Percentiles rank a stretch among this genome's conserved stretches.
These are phyloP conservation scores for Crossaster papposus DNA, from an alignment of 53 echinoderm and acorn worm genomes.

Conservation along the genomic window DNA sequence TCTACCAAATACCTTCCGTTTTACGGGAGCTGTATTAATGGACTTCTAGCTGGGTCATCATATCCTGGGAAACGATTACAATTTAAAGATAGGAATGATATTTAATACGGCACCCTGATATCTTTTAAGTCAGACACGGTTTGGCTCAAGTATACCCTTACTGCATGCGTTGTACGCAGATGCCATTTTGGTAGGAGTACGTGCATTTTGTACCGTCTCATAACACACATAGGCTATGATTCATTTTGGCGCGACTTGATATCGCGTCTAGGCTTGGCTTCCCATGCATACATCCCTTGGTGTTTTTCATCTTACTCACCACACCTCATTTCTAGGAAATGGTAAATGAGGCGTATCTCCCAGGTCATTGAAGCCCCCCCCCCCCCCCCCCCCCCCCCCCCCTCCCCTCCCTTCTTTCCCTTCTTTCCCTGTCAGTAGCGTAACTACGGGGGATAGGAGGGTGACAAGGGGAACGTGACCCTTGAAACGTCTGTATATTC, in stretches of 20 bases:
- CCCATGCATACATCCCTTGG: conserved; percentile 1
- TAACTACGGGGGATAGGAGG: too few relatives aligned
- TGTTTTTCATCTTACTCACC: not conserved
- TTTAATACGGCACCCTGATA: conserved; percentile 30
- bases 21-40: not conserved
- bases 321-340: conserved; percentile 23
- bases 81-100: conserved; percentile 3
- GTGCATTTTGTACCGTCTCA: not conserved
- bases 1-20: not conserved
- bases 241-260: not conserved
- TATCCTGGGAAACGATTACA: not conserved
- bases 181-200: not conserved
- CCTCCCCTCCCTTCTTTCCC: too few relatives aligned
- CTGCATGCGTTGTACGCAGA: conserved; percentile 4
- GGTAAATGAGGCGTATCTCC: too few relatives aligned
- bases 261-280: conserved; percentile 14
- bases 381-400: too few relatives aligned
- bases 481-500: too few relatives aligned
- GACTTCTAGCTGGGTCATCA: not conserved
- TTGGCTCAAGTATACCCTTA: not conserved
- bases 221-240: not conserved
- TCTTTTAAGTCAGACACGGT: not conserved
- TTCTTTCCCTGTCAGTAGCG: too few relatives aligned
- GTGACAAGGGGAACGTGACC: too few relatives aligned
- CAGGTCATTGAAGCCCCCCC: too few relatives aligned